Evolutionary conservation across 1,140 invertebrate genomes (phyloP).

Genomic region (Atta texana): DNA sequence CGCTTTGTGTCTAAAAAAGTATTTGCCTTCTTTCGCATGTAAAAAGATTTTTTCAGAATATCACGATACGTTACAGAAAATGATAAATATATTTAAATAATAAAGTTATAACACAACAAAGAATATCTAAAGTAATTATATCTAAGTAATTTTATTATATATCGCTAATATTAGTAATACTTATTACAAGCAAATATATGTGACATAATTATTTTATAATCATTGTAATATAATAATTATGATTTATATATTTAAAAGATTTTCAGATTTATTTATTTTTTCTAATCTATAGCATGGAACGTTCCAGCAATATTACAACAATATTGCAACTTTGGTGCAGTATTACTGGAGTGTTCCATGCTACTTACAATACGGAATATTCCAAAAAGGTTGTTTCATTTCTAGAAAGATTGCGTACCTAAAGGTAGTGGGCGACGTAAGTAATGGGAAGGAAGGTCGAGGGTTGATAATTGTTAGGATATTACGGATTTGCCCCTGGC

Average conservation of each 20-base stretch:
- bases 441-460: slow-evolving; percentile 72
- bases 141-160: not conserved
- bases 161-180: not conserved
- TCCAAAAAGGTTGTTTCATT: not conserved
- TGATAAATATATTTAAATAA: not conserved
- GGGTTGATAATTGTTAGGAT: slow-evolving; percentile 77
- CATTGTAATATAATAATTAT: not conserved
- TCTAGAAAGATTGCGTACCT: slow-evolving; percentile 51
- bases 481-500: slow-evolving; percentile 69
- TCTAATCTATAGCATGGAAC: not conserved
- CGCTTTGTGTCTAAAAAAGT: not conserved
- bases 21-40: not conserved
- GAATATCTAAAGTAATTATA: not conserved
- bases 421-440: slow-evolving; percentile 48
- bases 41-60: not conserved
- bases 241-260: not conserved
- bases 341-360: no score
- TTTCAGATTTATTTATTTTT: not conserved
- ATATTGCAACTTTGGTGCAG: no score
- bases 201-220: not conserved
- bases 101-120: not conserved
- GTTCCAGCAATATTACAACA: no score
- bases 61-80: not conserved
- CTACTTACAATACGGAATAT: no score
- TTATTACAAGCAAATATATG: not conserved